Base-by-base conservation (phyloP, 2,113 vertebrate genomes). In the Thymallus thymallus region DNA sequence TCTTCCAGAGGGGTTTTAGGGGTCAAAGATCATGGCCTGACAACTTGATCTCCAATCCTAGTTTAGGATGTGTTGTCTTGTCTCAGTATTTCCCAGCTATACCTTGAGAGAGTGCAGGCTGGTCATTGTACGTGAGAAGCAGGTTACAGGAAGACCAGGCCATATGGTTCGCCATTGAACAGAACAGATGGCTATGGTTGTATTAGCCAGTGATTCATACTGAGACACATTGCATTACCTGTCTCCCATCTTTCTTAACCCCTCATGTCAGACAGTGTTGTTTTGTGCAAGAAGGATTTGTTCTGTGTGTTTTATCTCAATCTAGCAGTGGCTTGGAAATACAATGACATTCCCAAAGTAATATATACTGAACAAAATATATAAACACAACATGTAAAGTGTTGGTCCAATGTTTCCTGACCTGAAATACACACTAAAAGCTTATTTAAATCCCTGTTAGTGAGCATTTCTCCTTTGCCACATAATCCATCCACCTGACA, bases 151-250 rank as follows among this genome's bases (percentile, higher is more conserved):
- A 41, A 68, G 24, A 6, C 76, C 79, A 73, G 60, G 14, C 78
- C 86, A 90, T 82, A 86, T 85, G 85, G 77, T 75, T 75, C 26
- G n/a, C 68, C 18, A 18, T 65, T 55, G 72, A 81, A 83, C 90
- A 91, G 86, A 88, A 83, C 89, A 91, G 87, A 88, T 89, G 88
- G 84, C 74, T 75, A 74, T 45, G 71, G 58, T 69, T 77, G 58
- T 68, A 80, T 75, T 78, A 74, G 69, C 81, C 76, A 4, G 22
- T 74, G 20, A 69, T 73, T 22, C 45, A 73, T 67, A 58, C 30
- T 32, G 29, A 67, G 20, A 45, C 41, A 66, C 26, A 22, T 78
- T 68, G 55, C 55, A 64, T 64, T 16, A 29, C 23, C 23, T 30
- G 62, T 24, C 4, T 24, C 30, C 62, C 13, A 64, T 26, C 56